phyloP scores from a whole-genome alignment of 2,113 vertebrate genomes.

The Nibea coibor region DNA sequence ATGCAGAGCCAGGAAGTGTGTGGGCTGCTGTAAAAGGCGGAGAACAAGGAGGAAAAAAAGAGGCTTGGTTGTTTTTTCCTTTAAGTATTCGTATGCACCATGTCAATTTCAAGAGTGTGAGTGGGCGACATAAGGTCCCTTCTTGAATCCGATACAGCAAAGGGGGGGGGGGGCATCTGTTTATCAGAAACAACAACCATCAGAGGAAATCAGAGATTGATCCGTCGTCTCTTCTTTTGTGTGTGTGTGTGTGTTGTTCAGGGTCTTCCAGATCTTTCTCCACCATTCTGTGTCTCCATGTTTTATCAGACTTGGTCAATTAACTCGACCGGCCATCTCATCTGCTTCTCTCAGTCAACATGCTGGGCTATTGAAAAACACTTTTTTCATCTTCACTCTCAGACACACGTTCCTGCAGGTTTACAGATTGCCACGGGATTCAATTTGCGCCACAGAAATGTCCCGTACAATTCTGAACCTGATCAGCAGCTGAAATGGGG shows the following conservation, averaged over 20 bases:
- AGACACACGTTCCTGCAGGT: constrained; percentile 69
- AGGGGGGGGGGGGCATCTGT: neutral
- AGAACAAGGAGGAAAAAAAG: neutral
- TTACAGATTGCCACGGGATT: constrained; percentile 80
- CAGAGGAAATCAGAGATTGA: neutral
- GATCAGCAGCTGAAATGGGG: constrained; percentile 72
- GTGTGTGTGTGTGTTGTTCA: neutral
- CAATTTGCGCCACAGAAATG: constrained; percentile 80
- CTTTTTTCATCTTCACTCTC: constrained; percentile 65
- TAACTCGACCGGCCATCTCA: constrained; percentile 71
- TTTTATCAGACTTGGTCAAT: constrained; percentile 64
- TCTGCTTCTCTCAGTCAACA: constrained; percentile 54
- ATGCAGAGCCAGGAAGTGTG: constrained; percentile 27
- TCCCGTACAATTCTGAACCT: constrained; percentile 63
- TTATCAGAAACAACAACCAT: constrained; percentile 18
- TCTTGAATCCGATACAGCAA: constrained; percentile 13
- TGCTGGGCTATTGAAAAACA: constrained; percentile 54
- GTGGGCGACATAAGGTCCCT: constrained; percentile 48
- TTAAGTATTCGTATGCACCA: constrained; percentile 34
- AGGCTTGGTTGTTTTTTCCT: constrained; percentile 32
- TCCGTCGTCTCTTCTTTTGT: neutral
- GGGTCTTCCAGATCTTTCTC: neutral
- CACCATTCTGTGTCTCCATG: constrained; percentile 14
- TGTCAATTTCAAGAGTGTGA: constrained; percentile 47
- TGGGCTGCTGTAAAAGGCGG: constrained; percentile 27